Conservation (phyloP, 2,797 vertebrate genomes). For the Hypotaenidia philippensis region DNA sequence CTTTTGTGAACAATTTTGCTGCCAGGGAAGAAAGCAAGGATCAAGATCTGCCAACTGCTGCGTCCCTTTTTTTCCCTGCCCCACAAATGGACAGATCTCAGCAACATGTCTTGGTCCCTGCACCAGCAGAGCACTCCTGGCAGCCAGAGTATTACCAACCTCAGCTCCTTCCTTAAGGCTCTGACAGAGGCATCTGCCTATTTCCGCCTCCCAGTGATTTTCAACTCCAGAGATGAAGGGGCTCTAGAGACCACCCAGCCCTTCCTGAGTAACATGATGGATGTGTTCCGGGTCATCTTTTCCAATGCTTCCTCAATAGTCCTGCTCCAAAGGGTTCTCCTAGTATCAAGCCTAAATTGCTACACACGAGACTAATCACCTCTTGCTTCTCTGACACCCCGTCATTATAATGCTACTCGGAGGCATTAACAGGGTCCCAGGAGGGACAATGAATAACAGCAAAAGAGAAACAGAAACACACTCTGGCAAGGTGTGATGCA, state of each 20-base stretch:
- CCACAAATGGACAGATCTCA: background rate
- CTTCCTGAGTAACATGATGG: background rate
- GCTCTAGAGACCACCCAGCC: background rate
- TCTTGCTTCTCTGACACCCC: background rate
- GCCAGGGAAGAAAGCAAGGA: background rate
- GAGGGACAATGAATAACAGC: background rate
- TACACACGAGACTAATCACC: background rate
- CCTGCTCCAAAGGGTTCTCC: background rate
- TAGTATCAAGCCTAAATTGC: background rate
- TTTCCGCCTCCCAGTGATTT: background rate
- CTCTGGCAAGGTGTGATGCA: background rate
- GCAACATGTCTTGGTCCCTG: rapidly evolving
- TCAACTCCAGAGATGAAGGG: background rate
- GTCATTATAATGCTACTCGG: background rate
- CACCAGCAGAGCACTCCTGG: background rate
- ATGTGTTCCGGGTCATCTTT: background rate
- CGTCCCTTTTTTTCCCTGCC: background rate
- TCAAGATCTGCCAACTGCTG: background rate
- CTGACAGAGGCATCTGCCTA: background rate
- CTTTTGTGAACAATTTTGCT: background rate
- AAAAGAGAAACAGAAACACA: background rate
- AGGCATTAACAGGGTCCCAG: background rate
- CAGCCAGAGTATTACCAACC: background rate
- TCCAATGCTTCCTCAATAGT: background rate
- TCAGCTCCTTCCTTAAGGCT: background rate